These are phyloP conservation scores for Priocnemis perturbator DNA, from an alignment of 2,888 invertebrate genomes.

Conservation along the genomic window DNA sequence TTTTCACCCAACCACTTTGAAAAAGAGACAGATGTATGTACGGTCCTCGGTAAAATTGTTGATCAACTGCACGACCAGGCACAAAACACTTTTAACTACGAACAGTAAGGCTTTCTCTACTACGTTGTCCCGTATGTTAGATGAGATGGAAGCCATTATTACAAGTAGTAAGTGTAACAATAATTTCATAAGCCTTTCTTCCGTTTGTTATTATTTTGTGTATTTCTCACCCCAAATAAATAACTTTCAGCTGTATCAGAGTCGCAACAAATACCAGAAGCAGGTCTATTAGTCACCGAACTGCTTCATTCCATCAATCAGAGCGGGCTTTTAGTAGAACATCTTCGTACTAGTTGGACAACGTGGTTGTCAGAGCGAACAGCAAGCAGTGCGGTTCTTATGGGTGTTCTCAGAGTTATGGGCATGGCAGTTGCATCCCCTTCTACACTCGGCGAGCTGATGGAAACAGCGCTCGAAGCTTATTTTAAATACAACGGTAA, in stretches of 20 bases:
- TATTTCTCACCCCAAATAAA: background rate
- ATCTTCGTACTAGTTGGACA: slow-evolving; percentile 69
- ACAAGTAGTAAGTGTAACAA: slow-evolving; percentile 69
- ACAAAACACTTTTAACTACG: slow-evolving; percentile 76
- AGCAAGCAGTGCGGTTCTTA: slow-evolving; percentile 75
- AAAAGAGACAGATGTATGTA: slow-evolving; percentile 80
- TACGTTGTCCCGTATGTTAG: slow-evolving; percentile 76
- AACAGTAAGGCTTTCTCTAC: slow-evolving; percentile 76
- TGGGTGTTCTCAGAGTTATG: slow-evolving; percentile 75
- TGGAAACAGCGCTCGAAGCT: slow-evolving; percentile 77
- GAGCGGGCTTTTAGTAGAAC: slow-evolving; percentile 66
- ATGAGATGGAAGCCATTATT: slow-evolving; percentile 77
- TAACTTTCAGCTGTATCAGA: slow-evolving; percentile 68
- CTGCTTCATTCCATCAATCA: slow-evolving; percentile 75
- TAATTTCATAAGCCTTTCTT: background rate
- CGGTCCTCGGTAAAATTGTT: slow-evolving; percentile 80
- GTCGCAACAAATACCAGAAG: slow-evolving; percentile 75
- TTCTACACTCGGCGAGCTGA: slow-evolving; percentile 76
- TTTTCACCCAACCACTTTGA: slow-evolving; percentile 75
- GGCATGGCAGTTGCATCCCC: slow-evolving; percentile 75
- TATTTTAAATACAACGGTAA: slow-evolving; percentile 78
- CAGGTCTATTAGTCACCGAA: slow-evolving; percentile 77
- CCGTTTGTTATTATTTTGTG: slow-evolving; percentile 4
- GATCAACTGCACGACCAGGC: slow-evolving; percentile 77
- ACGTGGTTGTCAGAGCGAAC: slow-evolving; percentile 76